These are phyloP conservation scores for Drosophila parvula DNA, from an alignment of 1,140 invertebrate genomes.

Conservation along the genomic window DNA sequence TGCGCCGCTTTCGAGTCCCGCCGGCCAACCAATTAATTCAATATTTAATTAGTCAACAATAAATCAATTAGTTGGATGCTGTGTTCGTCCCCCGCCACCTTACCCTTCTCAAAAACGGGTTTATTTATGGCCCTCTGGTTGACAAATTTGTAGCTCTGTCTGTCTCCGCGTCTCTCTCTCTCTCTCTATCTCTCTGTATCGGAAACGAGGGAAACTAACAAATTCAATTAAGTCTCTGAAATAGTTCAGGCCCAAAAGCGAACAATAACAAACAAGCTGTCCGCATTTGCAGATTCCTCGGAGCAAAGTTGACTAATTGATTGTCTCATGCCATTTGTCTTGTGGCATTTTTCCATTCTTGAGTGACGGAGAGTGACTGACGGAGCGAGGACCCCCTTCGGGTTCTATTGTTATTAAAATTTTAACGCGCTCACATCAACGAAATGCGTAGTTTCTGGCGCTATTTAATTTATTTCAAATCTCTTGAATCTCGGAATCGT, in stretches of 20 bases:
- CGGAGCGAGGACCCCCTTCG: conserved; percentile 28
- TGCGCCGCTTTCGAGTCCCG: conserved; percentile 43
- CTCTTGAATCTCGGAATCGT: conserved; percentile 49
- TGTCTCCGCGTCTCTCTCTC: conserved; percentile 1
- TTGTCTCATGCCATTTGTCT: conserved; percentile 72
- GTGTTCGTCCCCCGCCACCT: neutral
- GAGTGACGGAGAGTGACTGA: conserved; percentile 11
- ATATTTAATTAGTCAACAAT: conserved; percentile 82
- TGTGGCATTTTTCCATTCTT: conserved; percentile 33
- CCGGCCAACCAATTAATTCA: conserved; percentile 76
- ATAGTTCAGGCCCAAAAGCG: conserved; percentile 63
- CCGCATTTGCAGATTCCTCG: conserved; percentile 43
- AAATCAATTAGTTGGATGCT: conserved; percentile 75
- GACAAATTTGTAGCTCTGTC: conserved; percentile 66
- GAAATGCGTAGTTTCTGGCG: conserved; percentile 75
- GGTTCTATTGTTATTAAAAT: conserved; percentile 68
- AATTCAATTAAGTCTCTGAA: conserved; percentile 76
- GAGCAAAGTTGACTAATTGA: conserved; percentile 70
- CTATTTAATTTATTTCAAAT: conserved; percentile 74
- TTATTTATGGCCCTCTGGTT: conserved; percentile 67
- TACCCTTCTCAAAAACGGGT: conserved; percentile 54
- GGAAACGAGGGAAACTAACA: conserved; percentile 59
- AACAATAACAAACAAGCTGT: conserved; percentile 49
- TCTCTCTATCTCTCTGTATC: conserved; percentile 4
- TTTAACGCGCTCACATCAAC: conserved; percentile 47